These are phyloP conservation scores for Drosophila neonasuta DNA, from an alignment of 2,888 invertebrate species.

Conservation along the genomic window DNA sequence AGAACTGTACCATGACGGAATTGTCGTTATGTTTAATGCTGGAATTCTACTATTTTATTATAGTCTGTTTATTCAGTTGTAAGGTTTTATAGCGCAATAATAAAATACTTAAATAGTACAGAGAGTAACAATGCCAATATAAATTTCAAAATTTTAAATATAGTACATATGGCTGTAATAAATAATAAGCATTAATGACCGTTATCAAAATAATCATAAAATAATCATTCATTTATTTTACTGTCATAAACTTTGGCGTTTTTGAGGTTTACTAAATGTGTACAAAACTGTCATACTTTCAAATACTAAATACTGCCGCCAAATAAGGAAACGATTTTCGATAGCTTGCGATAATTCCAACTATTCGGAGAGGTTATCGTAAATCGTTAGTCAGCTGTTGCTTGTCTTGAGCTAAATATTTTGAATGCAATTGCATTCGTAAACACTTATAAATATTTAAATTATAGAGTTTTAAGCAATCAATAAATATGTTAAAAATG, in stretches of 20 bases:
- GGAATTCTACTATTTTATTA: too few species aligned
- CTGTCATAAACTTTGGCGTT: background rate
- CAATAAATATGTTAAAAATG: conserved; percentile 41
- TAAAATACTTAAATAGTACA: too few species aligned
- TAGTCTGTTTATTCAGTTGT: too few species aligned
- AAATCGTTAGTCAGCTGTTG: conserved; percentile 36
- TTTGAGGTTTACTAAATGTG: too few species aligned
- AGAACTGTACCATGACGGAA: background rate
- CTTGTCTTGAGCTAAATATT: conserved; percentile 16
- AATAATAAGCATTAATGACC: too few species aligned
- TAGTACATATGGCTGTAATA: too few species aligned
- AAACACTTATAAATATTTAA: background rate
- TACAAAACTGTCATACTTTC: background rate
- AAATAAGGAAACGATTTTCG: background rate
- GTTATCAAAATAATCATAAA: too few species aligned
- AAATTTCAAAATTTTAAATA: too few species aligned
- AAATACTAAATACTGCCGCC: background rate
- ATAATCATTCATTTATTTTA: background rate
- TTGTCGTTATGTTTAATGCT: background rate
- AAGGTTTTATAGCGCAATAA: too few species aligned
- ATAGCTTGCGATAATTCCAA: background rate
- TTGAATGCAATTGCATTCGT: background rate
- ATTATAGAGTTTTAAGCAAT: background rate
- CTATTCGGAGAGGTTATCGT: conserved; percentile 3
- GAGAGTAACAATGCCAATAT: too few species aligned